Conservation (phyloP, 2,113 vertebrate genomes). For the Mohoua ochrocephala region DNA sequence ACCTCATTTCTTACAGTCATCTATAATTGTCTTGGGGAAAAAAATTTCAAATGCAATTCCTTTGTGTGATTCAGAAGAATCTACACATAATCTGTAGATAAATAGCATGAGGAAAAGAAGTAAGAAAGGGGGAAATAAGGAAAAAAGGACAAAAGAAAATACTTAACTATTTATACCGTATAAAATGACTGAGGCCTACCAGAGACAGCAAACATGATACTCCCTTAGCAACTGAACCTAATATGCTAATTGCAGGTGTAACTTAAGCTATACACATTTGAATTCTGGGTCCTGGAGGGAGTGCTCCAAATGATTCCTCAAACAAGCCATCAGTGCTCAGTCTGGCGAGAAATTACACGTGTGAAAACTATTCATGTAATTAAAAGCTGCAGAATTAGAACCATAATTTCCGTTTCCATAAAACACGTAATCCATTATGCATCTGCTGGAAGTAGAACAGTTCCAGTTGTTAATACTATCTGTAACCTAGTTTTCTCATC, state of each 20-base stretch:
- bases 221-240: not conserved
- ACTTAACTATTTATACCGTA: constrained; percentile 30
- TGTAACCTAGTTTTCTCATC: not conserved
- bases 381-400: constrained; percentile 12
- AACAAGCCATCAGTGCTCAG: not conserved
- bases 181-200: not conserved
- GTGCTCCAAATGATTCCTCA: not conserved
- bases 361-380: not conserved
- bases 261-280: not conserved
- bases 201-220: not conserved
- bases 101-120: not conserved
- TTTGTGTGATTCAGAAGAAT: not conserved
- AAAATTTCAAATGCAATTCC: not conserved
- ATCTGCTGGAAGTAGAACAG: not conserved
- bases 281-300: not conserved
- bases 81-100: not conserved
- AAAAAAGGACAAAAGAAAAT: not conserved
- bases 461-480: not conserved
- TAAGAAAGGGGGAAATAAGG: not conserved
- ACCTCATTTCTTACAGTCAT: not conserved
- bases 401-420: not conserved
- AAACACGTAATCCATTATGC: not conserved
- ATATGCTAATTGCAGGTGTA: constrained; percentile 20
- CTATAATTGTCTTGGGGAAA: not conserved
- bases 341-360: not conserved